Percentiles rank a stretch among this genome's conserved stretches.
Conservation (phyloP, 2,888 invertebrate species). For the Epistrophella euchroma region DNA sequence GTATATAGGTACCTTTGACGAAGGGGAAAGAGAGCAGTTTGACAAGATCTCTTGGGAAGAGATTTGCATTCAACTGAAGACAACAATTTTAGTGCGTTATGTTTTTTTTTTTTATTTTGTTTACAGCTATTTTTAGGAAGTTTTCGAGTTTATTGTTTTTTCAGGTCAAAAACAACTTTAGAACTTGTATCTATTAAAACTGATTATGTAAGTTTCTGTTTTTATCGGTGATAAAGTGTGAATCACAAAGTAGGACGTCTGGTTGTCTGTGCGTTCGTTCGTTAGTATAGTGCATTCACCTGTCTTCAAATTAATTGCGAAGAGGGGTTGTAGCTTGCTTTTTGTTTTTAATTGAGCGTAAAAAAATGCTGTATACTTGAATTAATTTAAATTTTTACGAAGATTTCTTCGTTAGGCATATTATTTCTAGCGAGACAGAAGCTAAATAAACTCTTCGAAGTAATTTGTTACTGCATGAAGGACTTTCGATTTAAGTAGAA, state of each 20-base stretch:
- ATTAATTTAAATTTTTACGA: conserved; percentile 5
- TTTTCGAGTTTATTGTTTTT: conserved; percentile 27
- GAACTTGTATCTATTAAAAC: conserved; percentile 40
- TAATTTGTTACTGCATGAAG: neutral
- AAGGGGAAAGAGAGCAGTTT: conserved; percentile 19
- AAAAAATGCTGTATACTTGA: conserved; percentile 8
- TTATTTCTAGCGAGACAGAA: conserved; percentile 26
- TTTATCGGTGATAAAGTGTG: conserved; percentile 22
- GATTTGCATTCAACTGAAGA: conserved; percentile 44
- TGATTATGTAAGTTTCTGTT: conserved; percentile 49
- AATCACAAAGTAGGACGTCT: conserved; percentile 29
- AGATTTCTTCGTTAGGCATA: neutral
- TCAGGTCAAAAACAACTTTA: conserved; percentile 58
- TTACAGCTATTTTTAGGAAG: conserved; percentile 34
- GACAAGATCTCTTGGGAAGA: conserved; percentile 22
- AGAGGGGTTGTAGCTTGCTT: conserved; percentile 5
- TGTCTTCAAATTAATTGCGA: conserved; percentile 32
- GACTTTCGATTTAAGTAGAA: neutral
- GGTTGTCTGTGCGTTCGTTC: neutral
- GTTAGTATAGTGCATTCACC: conserved; percentile 27
- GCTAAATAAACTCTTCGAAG: conserved; percentile 11
- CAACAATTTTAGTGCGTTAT: conserved; percentile 4
- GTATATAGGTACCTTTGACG: neutral
- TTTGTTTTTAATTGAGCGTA: conserved; percentile 1
- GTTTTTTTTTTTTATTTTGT: neutral